A percentile compares a stretch with the other conserved stretches of the same genome.
These are phyloP conservation scores for Melieria crassipennis DNA, from an alignment of 2,888 invertebrate species.

Conservation along the genomic window DNA sequence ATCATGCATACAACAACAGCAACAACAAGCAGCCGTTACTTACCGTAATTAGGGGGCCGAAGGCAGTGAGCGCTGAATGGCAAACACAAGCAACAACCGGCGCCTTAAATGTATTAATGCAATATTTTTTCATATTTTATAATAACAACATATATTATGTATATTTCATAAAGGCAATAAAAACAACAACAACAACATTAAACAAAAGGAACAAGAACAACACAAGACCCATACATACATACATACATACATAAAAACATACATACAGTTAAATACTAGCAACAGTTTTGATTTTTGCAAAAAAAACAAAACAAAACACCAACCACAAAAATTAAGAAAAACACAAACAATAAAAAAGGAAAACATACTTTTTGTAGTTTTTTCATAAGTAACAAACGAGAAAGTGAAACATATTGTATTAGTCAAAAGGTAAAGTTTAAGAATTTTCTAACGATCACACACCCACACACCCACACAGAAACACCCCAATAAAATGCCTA, in stretches of 20 bases:
- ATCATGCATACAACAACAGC: slow-evolving; percentile 40
- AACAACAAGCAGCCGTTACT: too few relatives aligned
- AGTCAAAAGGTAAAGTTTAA: slow-evolving; percentile 28
- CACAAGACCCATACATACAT: slow-evolving; percentile 32
- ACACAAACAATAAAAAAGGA: slow-evolving; percentile 43
- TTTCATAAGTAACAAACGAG: background rate
- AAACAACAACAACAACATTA: background rate
- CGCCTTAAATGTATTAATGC: slow-evolving; percentile 34
- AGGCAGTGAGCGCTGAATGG: too few relatives aligned
- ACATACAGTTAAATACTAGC: slow-evolving; percentile 30
- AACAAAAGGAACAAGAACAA: slow-evolving; percentile 2
- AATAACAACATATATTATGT: slow-evolving; percentile 7
- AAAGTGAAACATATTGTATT: too few relatives aligned
- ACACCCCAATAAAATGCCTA: slow-evolving; percentile 16
- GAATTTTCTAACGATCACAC: slow-evolving; percentile 36
- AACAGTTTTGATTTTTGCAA: slow-evolving; percentile 5
- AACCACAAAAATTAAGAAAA: slow-evolving; percentile 35
- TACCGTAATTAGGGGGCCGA: too few relatives aligned
- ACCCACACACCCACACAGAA: too few relatives aligned
- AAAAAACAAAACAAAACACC: slow-evolving; percentile 7
- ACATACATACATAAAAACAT: slow-evolving; percentile 44
- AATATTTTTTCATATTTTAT: slow-evolving; percentile 44
- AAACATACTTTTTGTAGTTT: slow-evolving; percentile 19
- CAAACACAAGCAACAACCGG: too few relatives aligned
- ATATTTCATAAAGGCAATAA: slow-evolving; percentile 10